phyloP scores from a whole-genome alignment of 2,113 vertebrate species.

The Zosterops japonicus region DNA sequence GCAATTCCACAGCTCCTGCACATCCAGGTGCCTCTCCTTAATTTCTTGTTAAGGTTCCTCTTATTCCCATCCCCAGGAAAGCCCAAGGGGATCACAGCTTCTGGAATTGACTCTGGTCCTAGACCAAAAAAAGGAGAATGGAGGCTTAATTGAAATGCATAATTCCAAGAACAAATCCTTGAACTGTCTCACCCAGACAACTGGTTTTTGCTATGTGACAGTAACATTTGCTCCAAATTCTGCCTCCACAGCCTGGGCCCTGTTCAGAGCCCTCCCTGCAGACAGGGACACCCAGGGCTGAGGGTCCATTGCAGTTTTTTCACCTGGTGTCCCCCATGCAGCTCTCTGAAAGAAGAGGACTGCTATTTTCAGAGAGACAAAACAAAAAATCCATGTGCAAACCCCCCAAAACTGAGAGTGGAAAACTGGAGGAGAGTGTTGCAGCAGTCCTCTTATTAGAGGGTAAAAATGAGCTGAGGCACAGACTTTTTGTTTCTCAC shows the following conservation, averaged over 20 bases:
- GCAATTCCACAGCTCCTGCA: background rate
- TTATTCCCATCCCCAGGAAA: background rate
- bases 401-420: background rate
- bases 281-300: background rate
- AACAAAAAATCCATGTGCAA: background rate
- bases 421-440: background rate
- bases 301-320: background rate
- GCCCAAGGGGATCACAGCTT: background rate
- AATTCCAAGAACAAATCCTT: background rate
- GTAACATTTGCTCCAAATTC: background rate
- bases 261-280: background rate
- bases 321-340: background rate
- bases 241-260: background rate
- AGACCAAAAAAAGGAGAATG: background rate
- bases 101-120: background rate
- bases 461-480: background rate
- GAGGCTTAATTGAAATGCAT: background rate
- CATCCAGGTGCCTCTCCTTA: background rate
- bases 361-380: background rate
- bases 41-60: background rate
- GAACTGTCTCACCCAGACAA: background rate
- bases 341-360: background rate
- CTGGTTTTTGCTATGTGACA: background rate
- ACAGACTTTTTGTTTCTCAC: background rate
- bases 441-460: background rate